phyloP scores from a whole-genome alignment of 2,797 vertebrate genomes.

The Amniataba percoides region DNA sequence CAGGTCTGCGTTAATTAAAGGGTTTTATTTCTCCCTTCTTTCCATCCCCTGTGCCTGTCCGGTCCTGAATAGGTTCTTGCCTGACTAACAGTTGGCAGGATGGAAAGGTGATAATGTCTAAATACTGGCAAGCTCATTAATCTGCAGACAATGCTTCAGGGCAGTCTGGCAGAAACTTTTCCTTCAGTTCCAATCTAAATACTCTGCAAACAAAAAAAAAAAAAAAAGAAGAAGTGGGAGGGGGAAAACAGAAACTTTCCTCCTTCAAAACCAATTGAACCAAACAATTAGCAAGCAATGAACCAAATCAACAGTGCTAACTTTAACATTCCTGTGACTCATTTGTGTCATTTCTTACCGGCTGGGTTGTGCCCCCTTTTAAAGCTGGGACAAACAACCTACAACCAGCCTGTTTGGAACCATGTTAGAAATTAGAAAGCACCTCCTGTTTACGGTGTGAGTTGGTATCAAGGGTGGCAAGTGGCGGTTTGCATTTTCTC shows the following conservation, averaged over 20 bases:
- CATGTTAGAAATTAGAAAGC: constrained; percentile 35
- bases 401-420: constrained; percentile 1
- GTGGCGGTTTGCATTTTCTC: neutral
- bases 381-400: neutral
- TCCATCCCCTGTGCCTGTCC: constrained; percentile 34
- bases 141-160: constrained; percentile 58
- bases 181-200: constrained; percentile 17
- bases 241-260: constrained; percentile 22
- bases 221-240: constrained; percentile 9
- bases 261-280: neutral
- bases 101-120: constrained; percentile 58
- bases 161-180: constrained; percentile 42
- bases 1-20: constrained; percentile 48
- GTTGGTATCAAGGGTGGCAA: constrained; percentile 4
- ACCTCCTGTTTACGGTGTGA: constrained; percentile 61
- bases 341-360: neutral
- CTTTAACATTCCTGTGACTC: constrained; percentile 14
- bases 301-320: constrained; percentile 1
- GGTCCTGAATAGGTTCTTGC: constrained; percentile 30
- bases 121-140: constrained; percentile 54
- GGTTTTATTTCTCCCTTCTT: constrained; percentile 21
- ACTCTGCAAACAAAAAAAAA: constrained; percentile 4
- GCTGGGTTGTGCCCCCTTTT: neutral
- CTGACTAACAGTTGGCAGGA: constrained; percentile 38
- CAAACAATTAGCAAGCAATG: constrained; percentile 8